phyloP scores from a whole-genome alignment of 2,888 invertebrate genomes.

The Melolontha melolontha region DNA sequence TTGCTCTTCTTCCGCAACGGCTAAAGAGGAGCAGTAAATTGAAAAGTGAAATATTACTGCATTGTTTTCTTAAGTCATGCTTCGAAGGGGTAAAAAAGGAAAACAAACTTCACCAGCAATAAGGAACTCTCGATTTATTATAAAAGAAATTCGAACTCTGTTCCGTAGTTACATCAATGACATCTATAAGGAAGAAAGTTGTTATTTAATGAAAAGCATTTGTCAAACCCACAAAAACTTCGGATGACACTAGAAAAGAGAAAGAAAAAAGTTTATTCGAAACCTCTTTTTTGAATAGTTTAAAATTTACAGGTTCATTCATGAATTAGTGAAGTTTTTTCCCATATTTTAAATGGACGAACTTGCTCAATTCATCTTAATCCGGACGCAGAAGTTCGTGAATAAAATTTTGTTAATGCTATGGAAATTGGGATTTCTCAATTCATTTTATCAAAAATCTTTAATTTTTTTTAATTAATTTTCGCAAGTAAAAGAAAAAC shows the following conservation, averaged over 20 bases:
- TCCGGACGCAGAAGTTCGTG: conserved; percentile 15
- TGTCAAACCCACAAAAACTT: conserved; percentile 15
- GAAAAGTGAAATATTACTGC: conserved; percentile 34
- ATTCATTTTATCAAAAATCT: conserved; percentile 20
- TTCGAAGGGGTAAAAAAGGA: conserved; percentile 9
- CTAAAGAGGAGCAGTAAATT: conserved; percentile 21
- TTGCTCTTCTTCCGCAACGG: background rate
- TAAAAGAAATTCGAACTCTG: background rate
- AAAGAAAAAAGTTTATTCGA: background rate
- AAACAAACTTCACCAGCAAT: conserved; percentile 25
- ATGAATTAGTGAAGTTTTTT: conserved; percentile 19
- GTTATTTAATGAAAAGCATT: conserved; percentile 23
- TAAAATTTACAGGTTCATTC: conserved; percentile 15
- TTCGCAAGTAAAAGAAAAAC: background rate
- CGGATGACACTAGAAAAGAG: conserved; percentile 10
- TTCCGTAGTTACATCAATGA: conserved; percentile 11
- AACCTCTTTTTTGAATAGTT: conserved; percentile 16
- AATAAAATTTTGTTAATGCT: conserved; percentile 5
- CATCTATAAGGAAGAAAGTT: conserved; percentile 20
- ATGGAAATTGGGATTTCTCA: conserved; percentile 25
- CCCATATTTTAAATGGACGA: background rate
- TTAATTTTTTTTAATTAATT: conserved; percentile 2
- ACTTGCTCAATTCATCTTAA: conserved; percentile 25
- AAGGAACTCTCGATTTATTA: conserved; percentile 29
- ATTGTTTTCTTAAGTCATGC: conserved; percentile 33